A percentile compares a stretch with the other conserved stretches of the same genome.
These are phyloP conservation scores for Patiria miniata DNA, from an alignment of 35 echinoderm and acorn worm genomes.

Conservation along the genomic window DNA sequence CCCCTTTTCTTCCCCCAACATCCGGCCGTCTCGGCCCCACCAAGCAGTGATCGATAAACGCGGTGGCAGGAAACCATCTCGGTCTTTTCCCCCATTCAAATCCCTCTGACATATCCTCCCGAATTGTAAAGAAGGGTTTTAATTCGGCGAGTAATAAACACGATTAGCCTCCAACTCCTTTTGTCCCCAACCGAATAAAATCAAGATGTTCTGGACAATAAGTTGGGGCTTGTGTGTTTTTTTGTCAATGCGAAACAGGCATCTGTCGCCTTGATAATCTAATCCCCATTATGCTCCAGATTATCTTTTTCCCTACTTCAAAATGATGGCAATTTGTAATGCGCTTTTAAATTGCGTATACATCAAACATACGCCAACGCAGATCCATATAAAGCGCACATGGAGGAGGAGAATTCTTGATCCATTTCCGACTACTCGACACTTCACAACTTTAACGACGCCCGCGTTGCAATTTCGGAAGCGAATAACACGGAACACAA, in stretches of 20 bases:
- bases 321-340: constrained; percentile 27
- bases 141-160: constrained; percentile 26
- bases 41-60: background rate
- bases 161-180: background rate
- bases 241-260: background rate
- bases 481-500: too few relatives aligned
- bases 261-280: background rate
- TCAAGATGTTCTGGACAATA: constrained; percentile 8
- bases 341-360: background rate
- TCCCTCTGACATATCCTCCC: background rate
- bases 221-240: too few relatives aligned
- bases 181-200: constrained; percentile 1
- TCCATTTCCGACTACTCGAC: too few relatives aligned
- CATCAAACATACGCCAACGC: background rate
- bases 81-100: background rate
- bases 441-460: too few relatives aligned
- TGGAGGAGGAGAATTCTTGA: too few relatives aligned
- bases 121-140: background rate
- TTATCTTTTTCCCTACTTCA: constrained; percentile 14
- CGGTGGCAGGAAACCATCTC: constrained; percentile 11
- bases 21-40: background rate
- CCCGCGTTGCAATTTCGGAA: too few relatives aligned
- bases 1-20: background rate
- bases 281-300: background rate
- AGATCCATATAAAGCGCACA: background rate